phyloP scores from a whole-genome alignment of 2,797 vertebrate genomes.

The Manis javanica region DNA sequence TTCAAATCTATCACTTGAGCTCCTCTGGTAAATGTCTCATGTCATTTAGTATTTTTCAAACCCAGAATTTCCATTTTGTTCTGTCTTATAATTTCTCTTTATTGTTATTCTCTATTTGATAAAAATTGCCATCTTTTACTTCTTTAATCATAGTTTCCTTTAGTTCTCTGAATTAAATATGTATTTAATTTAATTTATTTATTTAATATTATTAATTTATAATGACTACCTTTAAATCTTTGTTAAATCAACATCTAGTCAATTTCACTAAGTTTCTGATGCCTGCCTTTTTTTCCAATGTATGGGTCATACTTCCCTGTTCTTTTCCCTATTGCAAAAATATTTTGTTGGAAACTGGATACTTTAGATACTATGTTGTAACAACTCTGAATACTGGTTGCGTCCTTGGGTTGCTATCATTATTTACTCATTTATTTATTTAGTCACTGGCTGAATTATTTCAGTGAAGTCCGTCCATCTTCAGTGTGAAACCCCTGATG shows the following conservation, averaged over 20 bases:
- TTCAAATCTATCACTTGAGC: constrained; percentile 5
- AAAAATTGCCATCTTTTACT: not conserved
- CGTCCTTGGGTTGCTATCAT: not conserved
- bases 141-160: not conserved
- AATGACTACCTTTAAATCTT: constrained; percentile 13
- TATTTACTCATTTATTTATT: not conserved
- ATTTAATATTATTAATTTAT: not conserved
- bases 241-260: not conserved
- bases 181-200: too few relatives aligned
- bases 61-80: not conserved
- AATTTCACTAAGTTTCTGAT: not conserved
- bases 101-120: not conserved
- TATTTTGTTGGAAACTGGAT: not conserved
- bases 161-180: not conserved
- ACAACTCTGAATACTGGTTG: not conserved
- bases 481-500: not conserved
- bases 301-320: not conserved
- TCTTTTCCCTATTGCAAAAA: not conserved
- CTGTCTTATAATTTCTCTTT: not conserved
- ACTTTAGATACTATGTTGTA: not conserved
- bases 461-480: not conserved
- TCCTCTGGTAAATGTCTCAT: not conserved
- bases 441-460: not conserved
- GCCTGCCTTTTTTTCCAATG: not conserved
- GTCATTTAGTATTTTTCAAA: constrained; percentile 11